Evolutionary conservation across 2,888 invertebrate species (phyloP).

Genomic region (Parnassius mnemosyne): DNA sequence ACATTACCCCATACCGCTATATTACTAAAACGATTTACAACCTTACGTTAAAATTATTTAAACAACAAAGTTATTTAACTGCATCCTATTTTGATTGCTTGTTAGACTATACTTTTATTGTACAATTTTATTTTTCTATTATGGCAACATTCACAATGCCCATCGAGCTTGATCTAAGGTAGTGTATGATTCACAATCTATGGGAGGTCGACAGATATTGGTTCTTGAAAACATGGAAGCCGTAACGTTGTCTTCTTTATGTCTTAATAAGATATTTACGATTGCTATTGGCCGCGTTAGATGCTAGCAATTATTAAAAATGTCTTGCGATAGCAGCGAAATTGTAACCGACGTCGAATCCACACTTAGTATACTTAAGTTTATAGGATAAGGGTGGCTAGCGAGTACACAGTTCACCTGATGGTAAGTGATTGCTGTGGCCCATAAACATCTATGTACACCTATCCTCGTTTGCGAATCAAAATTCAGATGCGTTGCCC

Average conservation of each 20-base stretch:
- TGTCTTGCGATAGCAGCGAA: constrained; percentile 31
- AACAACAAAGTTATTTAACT: constrained; percentile 48
- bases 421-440: no score
- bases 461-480: no score
- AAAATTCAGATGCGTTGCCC: no score
- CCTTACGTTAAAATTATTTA: constrained; percentile 28
- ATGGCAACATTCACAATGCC: constrained; percentile 28
- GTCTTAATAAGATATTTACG: constrained; percentile 59
- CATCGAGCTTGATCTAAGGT: constrained; percentile 26
- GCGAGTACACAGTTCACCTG: no score
- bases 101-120: constrained; percentile 46
- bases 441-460: no score
- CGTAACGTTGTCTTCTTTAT: constrained; percentile 44
- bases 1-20: constrained; percentile 41
- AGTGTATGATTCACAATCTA: neutral
- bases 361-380: no score
- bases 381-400: no score
- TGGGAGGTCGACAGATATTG: constrained; percentile 31
- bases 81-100: constrained; percentile 43
- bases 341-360: neutral
- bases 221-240: constrained; percentile 26
- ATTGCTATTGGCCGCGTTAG: constrained; percentile 38
- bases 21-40: constrained; percentile 33
- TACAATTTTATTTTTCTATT: constrained; percentile 41
- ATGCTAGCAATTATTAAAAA: constrained; percentile 44